Percentiles rank a stretch among this genome's conserved stretches.
These are phyloP conservation scores for Trachymyrmex cornetzi DNA, from an alignment of 1,140 invertebrate species.

Conservation along the genomic window DNA sequence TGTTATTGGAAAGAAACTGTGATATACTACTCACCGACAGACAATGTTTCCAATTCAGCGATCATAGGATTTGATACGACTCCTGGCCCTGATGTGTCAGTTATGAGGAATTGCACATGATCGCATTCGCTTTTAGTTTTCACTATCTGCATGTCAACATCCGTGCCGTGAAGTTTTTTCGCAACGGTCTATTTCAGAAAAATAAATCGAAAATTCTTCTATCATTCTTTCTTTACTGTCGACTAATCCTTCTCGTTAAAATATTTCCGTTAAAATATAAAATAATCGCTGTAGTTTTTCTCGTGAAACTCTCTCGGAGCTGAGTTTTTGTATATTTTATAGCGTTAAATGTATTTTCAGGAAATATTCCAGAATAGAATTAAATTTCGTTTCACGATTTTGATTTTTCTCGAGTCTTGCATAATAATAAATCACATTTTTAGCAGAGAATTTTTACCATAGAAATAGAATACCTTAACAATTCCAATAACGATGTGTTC, in stretches of 20 bases:
- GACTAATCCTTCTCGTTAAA: background rate
- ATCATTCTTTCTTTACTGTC: background rate
- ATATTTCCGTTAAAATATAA: background rate
- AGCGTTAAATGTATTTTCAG: conserved; percentile 8
- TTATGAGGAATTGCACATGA: conserved; percentile 98
- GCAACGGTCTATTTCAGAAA: conserved; percentile 92
- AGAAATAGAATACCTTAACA: conserved; percentile 91
- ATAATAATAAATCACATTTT: conserved; percentile 42
- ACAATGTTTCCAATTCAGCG: conserved; percentile 91
- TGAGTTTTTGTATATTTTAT: background rate
- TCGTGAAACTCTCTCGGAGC: background rate
- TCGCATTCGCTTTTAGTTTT: conserved; percentile 95
- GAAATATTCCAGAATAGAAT: background rate
- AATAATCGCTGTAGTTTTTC: background rate
- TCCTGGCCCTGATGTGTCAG: conserved; percentile 91
- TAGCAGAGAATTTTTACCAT: background rate
- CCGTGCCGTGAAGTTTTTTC: conserved; percentile 95
- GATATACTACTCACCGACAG: conserved; percentile 88
- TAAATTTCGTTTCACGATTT: conserved; percentile 3
- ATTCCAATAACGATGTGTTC: conserved; percentile 98
- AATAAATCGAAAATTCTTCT: background rate
- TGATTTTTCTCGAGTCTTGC: background rate
- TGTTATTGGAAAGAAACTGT: background rate
- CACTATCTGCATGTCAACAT: conserved; percentile 96
- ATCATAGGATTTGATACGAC: conserved; percentile 89